Conservation (phyloP, 2,888 invertebrate species). For the Chaetogeoica ovagalla region DNA sequence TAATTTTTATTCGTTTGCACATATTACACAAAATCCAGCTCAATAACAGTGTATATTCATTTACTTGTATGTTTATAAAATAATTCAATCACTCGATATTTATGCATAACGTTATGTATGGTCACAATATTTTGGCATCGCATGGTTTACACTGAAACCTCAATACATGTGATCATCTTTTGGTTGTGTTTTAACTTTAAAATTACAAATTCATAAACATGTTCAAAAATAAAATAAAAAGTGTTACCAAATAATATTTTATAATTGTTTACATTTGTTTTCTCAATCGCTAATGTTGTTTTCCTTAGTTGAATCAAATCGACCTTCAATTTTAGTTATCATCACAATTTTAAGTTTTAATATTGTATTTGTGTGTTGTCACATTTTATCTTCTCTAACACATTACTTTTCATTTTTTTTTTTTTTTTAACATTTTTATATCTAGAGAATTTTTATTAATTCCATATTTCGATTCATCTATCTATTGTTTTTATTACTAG, state of each 20-base stretch:
- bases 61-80: conserved; percentile 15
- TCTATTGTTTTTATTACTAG: no score
- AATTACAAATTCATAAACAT: conserved; percentile 11
- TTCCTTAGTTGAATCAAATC: neutral
- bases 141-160: neutral
- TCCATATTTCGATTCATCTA: no score
- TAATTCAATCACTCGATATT: conserved; percentile 2
- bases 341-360: no score
- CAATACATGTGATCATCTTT: conserved; percentile 8
- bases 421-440: no score
- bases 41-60: conserved; percentile 19
- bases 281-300: neutral
- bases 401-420: no score
- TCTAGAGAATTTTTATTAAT: no score
- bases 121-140: no score
- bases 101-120: no score
- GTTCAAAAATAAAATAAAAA: conserved; percentile 4
- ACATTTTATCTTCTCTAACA: no score
- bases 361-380: no score
- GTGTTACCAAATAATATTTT: conserved; percentile 41
- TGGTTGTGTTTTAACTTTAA: conserved; percentile 20
- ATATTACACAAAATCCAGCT: conserved; percentile 26
- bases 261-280: conserved; percentile 6
- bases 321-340: no score
- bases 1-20: neutral